Evolutionary conservation across 2,888 invertebrate species (phyloP).

Genomic region (Sisyra terminalis): DNA sequence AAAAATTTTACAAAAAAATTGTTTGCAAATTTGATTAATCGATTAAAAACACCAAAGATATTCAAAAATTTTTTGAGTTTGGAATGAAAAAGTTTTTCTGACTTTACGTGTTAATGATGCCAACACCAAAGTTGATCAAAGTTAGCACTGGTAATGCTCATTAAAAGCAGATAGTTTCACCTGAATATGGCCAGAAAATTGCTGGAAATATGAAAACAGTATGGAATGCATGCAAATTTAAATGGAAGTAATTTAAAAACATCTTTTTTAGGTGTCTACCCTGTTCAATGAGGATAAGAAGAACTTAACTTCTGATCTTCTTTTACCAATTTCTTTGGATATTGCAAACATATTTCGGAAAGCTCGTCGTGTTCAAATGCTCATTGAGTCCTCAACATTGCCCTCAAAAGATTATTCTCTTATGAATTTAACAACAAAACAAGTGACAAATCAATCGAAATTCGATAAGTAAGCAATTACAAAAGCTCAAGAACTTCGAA

Average conservation of each 20-base stretch:
- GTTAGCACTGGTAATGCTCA: too few relatives aligned
- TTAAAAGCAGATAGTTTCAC: too few relatives aligned
- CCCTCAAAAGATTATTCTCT: neutral
- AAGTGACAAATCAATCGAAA: neutral
- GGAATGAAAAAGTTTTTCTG: too few relatives aligned
- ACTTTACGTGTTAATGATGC: too few relatives aligned
- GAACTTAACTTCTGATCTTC: conserved; percentile 35
- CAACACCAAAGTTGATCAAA: too few relatives aligned
- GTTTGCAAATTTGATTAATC: too few relatives aligned
- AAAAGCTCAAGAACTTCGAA: conserved; percentile 10
- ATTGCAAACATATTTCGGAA: conserved; percentile 43
- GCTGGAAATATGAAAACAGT: too few relatives aligned
- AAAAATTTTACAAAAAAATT: too few relatives aligned
- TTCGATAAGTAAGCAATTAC: conserved; percentile 4
- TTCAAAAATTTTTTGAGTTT: too few relatives aligned
- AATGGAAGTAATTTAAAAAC: neutral
- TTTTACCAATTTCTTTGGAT: conserved; percentile 46
- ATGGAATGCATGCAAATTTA: too few relatives aligned
- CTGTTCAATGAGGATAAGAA: conserved; percentile 35
- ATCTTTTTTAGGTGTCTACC: conserved; percentile 34
- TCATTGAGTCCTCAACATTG: neutral
- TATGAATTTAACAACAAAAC: neutral
- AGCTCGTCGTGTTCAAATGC: conserved; percentile 17
- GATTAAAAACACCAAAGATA: too few relatives aligned
- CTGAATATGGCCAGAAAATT: too few relatives aligned